phyloP scores from a whole-genome alignment of 2,113 vertebrate species.

The Brachypteracias leptosomus region DNA sequence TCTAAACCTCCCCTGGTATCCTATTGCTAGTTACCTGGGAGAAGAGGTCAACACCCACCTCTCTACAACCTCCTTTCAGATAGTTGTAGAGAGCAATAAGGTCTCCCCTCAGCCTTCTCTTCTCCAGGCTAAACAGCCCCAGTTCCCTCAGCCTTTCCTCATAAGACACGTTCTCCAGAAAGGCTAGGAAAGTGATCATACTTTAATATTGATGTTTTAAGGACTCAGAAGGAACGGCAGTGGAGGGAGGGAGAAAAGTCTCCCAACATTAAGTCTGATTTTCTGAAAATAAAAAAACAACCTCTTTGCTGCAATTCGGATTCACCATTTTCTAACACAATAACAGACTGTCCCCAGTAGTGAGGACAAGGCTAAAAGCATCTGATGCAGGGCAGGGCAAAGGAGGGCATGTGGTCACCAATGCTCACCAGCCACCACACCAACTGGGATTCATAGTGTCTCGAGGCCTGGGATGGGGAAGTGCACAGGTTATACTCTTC shows the following conservation, averaged over 20 bases:
- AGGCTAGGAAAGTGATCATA: background rate
- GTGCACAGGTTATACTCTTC: background rate
- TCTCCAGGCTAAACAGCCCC: no score
- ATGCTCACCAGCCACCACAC: accelerated
- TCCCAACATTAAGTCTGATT: background rate
- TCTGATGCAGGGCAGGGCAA: background rate
- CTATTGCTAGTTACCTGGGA: no score
- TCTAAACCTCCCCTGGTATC: no score
- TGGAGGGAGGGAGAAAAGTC: background rate
- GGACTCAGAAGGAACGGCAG: background rate
- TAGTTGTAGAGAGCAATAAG: no score
- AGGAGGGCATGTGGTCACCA: accelerated
- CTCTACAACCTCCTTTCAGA: no score
- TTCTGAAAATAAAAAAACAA: background rate
- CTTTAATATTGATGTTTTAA: background rate
- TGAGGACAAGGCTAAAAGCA: background rate
- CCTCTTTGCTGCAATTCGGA: background rate
- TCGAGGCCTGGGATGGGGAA: background rate
- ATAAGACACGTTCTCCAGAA: no score
- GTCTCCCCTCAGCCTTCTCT: no score
- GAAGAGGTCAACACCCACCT: no score
- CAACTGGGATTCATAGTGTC: background rate
- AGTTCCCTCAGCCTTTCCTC: no score
- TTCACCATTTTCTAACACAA: background rate
- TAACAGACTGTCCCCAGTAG: background rate